phyloP scores from a whole-genome alignment of 2,113 vertebrate genomes.

The Gobio gobio region DNA sequence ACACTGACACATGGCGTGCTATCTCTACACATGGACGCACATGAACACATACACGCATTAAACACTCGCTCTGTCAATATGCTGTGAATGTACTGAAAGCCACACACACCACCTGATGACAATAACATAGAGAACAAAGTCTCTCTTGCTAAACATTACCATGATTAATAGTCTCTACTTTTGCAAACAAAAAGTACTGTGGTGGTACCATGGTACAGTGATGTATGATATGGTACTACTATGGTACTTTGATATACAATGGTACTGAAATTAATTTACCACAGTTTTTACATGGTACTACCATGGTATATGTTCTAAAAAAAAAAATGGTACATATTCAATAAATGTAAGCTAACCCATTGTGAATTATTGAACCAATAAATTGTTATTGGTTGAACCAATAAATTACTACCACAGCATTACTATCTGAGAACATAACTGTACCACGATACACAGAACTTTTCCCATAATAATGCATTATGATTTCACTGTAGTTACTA shows the following conservation, averaged over 20 bases:
- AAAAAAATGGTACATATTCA: not conserved
- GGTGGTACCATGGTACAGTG: too few species aligned
- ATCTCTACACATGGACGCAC: not conserved
- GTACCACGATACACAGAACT: not conserved
- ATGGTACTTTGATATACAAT: too few species aligned
- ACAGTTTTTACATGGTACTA: too few species aligned
- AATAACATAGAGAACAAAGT: not conserved
- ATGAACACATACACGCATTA: not conserved
- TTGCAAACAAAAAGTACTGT: too few species aligned
- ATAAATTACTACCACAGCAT: not conserved
- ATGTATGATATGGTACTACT: too few species aligned
- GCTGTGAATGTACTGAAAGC: not conserved
- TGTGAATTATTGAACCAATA: not conserved
- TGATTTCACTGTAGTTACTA: not conserved
- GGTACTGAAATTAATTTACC: too few species aligned
- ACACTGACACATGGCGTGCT: conserved; percentile 10
- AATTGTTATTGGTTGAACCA: too few species aligned
- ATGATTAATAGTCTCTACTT: not conserved
- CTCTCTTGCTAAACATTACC: not conserved
- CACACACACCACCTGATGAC: not conserved
- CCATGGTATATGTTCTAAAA: too few species aligned
- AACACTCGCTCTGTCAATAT: not conserved
- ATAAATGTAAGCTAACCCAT: not conserved
- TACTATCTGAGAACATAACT: not conserved
- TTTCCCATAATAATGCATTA: not conserved